Conservation (phyloP, 2,113 vertebrate genomes). For the Paracanthobrama guichenoti region DNA sequence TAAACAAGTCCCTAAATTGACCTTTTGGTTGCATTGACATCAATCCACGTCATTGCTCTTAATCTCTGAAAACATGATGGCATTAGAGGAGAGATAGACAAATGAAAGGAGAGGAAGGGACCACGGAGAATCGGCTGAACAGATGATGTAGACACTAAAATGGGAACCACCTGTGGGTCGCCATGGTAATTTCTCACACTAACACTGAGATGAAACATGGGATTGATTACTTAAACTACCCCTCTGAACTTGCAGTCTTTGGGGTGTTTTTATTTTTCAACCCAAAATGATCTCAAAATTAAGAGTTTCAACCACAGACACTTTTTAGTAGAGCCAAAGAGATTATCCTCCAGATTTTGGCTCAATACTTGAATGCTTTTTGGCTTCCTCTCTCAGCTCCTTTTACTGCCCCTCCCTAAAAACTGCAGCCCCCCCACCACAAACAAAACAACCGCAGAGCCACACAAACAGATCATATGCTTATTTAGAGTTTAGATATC, state of each 20-base stretch:
- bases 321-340: conserved; percentile 55
- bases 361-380: conserved; percentile 39
- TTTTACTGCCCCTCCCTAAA: conserved; percentile 22
- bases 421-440: conserved; percentile 16
- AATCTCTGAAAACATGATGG: neutral
- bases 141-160: conserved; percentile 48
- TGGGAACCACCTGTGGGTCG: conserved; percentile 48
- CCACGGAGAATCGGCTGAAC: conserved; percentile 12
- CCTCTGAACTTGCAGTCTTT: conserved; percentile 47
- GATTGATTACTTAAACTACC: conserved; percentile 51
- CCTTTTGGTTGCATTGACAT: no score
- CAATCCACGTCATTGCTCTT: neutral
- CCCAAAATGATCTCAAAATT: conserved; percentile 56
- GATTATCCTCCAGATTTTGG: conserved; percentile 53
- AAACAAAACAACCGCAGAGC: conserved; percentile 20
- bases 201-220: conserved; percentile 49
- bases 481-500: neutral
- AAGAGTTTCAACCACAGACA: conserved; percentile 52
- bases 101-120: conserved; percentile 34
- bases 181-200: conserved; percentile 29
- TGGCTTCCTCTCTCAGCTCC: conserved; percentile 21
- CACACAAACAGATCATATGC: conserved; percentile 32
- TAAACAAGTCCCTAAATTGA: no score
- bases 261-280: conserved; percentile 52
- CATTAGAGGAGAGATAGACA: neutral